Base-by-base conservation (phyloP, 2,888 invertebrate species). In the Oligia fasciuncula region DNA sequence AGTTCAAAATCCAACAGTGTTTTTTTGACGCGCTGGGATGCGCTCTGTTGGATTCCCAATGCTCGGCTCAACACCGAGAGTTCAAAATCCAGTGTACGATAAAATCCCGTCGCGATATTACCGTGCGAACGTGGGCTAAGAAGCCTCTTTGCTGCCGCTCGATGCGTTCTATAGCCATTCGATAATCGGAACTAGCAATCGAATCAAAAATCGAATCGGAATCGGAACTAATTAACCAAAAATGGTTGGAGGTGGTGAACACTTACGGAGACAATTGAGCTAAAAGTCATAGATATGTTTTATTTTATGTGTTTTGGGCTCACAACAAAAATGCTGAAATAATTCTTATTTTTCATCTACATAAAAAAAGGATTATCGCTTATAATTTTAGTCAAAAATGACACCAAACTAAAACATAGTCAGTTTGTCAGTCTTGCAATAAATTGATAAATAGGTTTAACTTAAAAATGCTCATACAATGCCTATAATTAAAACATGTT, bases 361-460 rank as follows among this genome's bases (percentile, higher is more conserved):
- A 51, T 62, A 65, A 0, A 35, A 57, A 60, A 60, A 66, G 17
- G 11, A 8, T 14, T n/a, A 1, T 11, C 19, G n/a, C 29, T 43
- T 29, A 29, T 29, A 4, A 60, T 46, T 68, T 74, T 5, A 62
- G 4, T 49, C 0, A 23, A 66, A 29, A 54, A 40, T 1, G 35
- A 69, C 43, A 46, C 5, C 6, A 19, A 43, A n/a, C 17, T n/a
- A 65, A 75, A 73, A 51, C 13, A 51, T 49, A 35, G 23, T 73
- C 86, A 86, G 63, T 76, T 65, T 87, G 85, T 73, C 80, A 84
- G 63, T 77, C 87, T 87, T 84, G 87, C 84, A 85, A 80, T 14
- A 86, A 73, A 86, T 60, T 13, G 4, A 68, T 67, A 76, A 76
- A 76, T 54, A 76, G 11, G 4, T 71, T 76, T 29, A 85, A 87